Conservation (phyloP, 2,113 vertebrate species). For the Setophaga kirtlandii region DNA sequence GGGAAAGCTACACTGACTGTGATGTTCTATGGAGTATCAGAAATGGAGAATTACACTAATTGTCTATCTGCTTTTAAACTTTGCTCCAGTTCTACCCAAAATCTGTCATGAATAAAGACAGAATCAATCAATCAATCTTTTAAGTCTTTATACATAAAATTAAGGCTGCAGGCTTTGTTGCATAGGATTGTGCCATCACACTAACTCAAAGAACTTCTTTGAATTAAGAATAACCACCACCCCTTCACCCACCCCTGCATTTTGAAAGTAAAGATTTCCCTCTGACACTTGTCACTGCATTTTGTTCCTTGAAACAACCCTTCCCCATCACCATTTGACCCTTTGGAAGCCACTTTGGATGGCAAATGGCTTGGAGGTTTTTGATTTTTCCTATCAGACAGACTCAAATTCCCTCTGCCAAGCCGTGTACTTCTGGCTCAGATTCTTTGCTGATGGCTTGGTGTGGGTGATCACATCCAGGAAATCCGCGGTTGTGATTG, state of each 20-base stretch:
- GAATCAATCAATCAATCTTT: background rate
- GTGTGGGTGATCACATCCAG: constrained; percentile 87
- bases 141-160: background rate
- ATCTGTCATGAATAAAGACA: background rate
- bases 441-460: constrained; percentile 87
- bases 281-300: background rate
- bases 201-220: background rate
- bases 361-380: background rate
- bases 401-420: constrained; percentile 93
- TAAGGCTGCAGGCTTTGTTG: background rate
- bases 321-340: background rate
- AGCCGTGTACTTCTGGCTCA: constrained; percentile 84
- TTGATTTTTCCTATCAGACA: constrained; percentile 65
- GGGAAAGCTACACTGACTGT: background rate
- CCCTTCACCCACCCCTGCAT: background rate
- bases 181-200: background rate
- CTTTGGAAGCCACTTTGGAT: background rate
- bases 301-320: background rate
- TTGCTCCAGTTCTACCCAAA: background rate
- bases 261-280: background rate
- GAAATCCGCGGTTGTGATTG: constrained; percentile 86
- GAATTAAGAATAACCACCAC: background rate
- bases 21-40: background rate
- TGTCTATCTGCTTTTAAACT: background rate
- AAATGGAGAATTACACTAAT: background rate